These are phyloP conservation scores for Grallaria varia DNA, from an alignment of 2,113 vertebrate genomes.

Conservation along the genomic window DNA sequence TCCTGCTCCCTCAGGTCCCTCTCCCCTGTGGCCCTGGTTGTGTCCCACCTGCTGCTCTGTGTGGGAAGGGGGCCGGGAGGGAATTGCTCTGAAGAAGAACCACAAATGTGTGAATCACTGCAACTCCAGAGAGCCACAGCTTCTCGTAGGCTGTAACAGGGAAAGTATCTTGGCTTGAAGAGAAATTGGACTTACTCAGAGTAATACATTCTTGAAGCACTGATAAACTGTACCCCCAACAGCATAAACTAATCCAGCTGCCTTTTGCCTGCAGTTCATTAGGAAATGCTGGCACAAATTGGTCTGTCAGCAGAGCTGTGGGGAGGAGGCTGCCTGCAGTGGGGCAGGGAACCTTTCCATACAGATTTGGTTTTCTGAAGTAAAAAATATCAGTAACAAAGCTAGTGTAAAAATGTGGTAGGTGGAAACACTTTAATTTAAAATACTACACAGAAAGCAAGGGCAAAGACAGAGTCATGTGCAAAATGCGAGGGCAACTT, in stretches of 20 bases:
- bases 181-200: background rate
- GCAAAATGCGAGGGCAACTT: background rate
- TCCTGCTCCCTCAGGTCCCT: background rate
- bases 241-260: background rate
- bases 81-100: background rate
- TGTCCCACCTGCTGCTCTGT: fast-evolving
- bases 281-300: background rate
- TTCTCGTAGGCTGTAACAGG: fast-evolving
- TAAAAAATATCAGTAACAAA: background rate
- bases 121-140: background rate
- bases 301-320: background rate
- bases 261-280: background rate
- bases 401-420: background rate
- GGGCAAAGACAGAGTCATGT: background rate
- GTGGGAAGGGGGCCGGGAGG: background rate
- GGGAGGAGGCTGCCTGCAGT: background rate
- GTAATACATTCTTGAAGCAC: background rate
- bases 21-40: fast-evolving
- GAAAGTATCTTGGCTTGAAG: background rate
- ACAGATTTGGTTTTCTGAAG: background rate
- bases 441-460: background rate
- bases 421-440: background rate
- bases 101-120: background rate
- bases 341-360: background rate
- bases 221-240: background rate